A percentile compares a stretch with the other conserved stretches of the same genome.
Conservation (phyloP, 2,113 vertebrate genomes). For the Erythrocercus mccallii region DNA sequence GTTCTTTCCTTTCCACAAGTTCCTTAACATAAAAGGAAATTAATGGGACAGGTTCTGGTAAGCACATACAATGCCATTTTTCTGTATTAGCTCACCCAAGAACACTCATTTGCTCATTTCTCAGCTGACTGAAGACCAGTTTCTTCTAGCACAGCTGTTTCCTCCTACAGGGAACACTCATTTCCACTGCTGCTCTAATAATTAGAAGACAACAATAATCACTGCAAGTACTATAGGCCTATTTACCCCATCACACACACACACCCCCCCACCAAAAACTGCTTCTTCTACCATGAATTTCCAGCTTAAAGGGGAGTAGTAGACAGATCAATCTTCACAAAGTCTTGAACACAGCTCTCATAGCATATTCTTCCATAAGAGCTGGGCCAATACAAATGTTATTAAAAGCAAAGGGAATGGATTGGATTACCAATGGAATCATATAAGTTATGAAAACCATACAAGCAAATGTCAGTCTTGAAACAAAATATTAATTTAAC, state of each 20-base stretch:
- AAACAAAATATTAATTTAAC: not conserved
- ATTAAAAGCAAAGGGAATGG: not conserved
- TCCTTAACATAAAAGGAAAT: not conserved
- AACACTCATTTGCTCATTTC: not conserved
- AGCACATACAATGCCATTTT: not conserved
- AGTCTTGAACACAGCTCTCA: not conserved
- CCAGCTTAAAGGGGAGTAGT: not conserved
- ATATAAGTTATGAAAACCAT: not conserved
- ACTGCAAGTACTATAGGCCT: not conserved
- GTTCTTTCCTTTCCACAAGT: not conserved
- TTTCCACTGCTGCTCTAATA: not conserved
- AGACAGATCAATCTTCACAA: not conserved
- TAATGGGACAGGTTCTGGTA: not conserved
- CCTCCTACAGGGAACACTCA: not conserved
- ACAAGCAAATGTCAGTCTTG: not conserved
- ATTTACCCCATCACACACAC: not conserved
- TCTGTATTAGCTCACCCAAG: not conserved
- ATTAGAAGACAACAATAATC: not conserved
- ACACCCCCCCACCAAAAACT: not conserved
- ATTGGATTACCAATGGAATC: not conserved
- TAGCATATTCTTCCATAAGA: not conserved
- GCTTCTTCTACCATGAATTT: not conserved
- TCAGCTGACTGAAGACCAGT: not conserved
- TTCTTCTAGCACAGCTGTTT: not conserved
- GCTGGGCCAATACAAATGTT: not conserved